Evolutionary conservation across 1,140 invertebrate genomes (phyloP).

Genomic region (Araneus ventricosus): DNA sequence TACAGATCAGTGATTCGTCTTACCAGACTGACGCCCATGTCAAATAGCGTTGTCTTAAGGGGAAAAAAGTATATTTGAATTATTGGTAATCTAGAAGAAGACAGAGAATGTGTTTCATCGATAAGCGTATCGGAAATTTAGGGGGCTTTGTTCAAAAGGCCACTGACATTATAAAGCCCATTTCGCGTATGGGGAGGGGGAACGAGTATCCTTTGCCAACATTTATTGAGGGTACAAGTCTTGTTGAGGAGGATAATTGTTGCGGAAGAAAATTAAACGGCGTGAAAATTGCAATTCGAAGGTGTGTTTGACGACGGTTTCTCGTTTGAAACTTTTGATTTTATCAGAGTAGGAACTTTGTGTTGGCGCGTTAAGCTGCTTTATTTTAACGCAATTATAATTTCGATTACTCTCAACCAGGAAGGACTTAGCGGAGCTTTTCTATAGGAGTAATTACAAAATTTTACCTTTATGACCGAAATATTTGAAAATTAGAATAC

Average conservation of each 20-base stretch:
- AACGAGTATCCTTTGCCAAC: no score
- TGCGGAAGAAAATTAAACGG: background rate
- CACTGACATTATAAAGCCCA: no score
- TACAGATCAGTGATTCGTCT: no score
- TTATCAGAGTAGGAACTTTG: background rate
- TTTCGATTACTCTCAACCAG: background rate
- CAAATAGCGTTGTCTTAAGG: no score
- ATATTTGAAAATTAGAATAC: background rate
- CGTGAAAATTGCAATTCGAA: background rate
- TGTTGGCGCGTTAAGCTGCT: background rate
- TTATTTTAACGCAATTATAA: background rate
- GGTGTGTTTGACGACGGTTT: background rate
- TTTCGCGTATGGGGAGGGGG: no score
- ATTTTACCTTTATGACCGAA: background rate
- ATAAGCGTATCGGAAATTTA: no score
- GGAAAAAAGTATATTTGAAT: no score
- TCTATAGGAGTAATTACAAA: background rate
- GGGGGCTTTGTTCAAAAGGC: no score
- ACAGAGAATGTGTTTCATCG: no score
- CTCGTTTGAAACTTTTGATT: background rate
- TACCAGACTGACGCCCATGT: no score
- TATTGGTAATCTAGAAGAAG: no score
- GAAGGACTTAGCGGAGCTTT: background rate
- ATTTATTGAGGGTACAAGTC: background rate
- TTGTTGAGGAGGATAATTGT: background rate